Percentiles rank a stretch among this genome's conserved stretches.
phyloP scores from a whole-genome alignment of 2,888 invertebrate species.

The Troilus luridus region DNA sequence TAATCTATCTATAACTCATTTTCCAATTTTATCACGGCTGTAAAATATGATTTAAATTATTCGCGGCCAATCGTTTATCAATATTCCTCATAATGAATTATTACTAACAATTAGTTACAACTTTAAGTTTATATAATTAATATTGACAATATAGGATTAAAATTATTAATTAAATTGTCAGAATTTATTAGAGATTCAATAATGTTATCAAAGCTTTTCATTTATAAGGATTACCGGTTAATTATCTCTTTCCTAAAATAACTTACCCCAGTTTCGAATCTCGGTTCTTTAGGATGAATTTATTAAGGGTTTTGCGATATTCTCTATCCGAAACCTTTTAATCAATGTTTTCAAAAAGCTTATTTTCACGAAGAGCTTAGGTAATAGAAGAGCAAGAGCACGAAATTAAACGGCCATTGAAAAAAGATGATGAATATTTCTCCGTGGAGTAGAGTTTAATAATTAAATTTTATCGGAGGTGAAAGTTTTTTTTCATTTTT shows the following conservation, averaged over 20 bases:
- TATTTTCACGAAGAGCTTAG: conserved; percentile 25
- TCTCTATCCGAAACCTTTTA: conserved; percentile 18
- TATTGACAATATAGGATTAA: not conserved
- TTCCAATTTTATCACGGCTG: no score
- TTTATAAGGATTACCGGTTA: not conserved
- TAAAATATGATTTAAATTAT: no score
- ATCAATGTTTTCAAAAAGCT: conserved; percentile 40
- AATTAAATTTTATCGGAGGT: conserved; percentile 10
- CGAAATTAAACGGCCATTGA: conserved; percentile 29
- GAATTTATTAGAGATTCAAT: not conserved
- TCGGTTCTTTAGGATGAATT: not conserved
- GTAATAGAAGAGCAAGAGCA: not conserved
- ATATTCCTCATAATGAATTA: no score
- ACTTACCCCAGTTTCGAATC: not conserved
- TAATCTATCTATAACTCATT: no score
- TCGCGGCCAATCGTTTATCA: no score
- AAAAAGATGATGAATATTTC: conserved; percentile 35
- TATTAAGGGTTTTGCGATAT: conserved; percentile 12
- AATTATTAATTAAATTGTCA: not conserved
- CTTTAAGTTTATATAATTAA: not conserved
- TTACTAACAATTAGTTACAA: not conserved
- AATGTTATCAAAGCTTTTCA: not conserved
- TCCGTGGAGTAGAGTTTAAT: not conserved
- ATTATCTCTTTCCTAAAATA: not conserved
- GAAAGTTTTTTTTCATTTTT: not conserved